Conservation (phyloP, 2,113 vertebrate species). For the Microcebus murinus region DNA sequence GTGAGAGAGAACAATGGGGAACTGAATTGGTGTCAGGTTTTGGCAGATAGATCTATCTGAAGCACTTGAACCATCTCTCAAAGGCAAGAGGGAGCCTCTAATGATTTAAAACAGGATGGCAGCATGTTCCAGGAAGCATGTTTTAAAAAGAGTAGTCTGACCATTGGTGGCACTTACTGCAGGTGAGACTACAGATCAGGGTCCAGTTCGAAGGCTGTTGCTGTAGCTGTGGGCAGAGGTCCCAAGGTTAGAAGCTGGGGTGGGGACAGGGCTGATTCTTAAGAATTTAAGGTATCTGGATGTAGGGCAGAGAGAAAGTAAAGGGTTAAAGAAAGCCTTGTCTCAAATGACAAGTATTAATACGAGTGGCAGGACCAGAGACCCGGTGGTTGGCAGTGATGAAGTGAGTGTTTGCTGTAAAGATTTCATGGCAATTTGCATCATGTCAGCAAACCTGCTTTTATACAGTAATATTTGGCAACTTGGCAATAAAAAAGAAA, state of each 20-base stretch:
- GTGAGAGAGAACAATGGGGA: not conserved
- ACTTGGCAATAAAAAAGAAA: conserved; percentile 24
- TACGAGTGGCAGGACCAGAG: not conserved
- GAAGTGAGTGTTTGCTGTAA: not conserved
- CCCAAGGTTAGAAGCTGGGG: not conserved
- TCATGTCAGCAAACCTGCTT: not conserved
- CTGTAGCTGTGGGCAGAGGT: not conserved
- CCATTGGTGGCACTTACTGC: not conserved
- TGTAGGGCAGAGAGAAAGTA: not conserved
- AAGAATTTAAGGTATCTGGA: not conserved
- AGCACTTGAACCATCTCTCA: not conserved
- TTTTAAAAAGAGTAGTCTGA: not conserved
- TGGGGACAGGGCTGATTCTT: not conserved
- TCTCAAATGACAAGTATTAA: not conserved
- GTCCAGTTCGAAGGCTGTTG: not conserved
- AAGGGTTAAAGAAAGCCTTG: not conserved
- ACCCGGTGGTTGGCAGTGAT: not conserved
- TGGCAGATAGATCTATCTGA: not conserved
- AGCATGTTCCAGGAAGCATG: not conserved
- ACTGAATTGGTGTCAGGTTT: not conserved
- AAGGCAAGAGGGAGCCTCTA: not conserved
- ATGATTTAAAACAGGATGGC: not conserved
- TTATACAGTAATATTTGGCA: not conserved
- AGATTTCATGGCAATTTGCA: not conserved
- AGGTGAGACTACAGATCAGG: not conserved